Base-by-base conservation (phyloP, 2,113 vertebrate species). In the Poeciliopsis turrubarensis region DNA sequence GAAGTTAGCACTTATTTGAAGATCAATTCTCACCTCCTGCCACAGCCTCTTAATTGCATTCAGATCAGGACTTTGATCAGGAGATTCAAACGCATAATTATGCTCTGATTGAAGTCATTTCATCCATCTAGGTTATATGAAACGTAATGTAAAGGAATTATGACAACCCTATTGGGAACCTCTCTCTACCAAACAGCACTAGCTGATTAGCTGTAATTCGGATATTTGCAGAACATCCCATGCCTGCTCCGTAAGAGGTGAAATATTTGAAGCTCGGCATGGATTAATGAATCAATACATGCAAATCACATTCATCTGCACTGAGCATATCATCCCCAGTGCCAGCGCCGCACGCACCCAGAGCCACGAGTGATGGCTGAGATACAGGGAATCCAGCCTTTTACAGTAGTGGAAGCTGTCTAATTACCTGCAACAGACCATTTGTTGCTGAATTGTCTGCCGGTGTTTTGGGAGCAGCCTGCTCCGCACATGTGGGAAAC, bases 391-490 rank as follows among this genome's bases (percentile, higher is more conserved):
- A 34, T 78, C 70, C 8, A 0, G n/a, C 63, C 62, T 70, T n/a
- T 78, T 70, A 67, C 64, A 39, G 77, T n/a, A 68, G 71, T 5
- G 32, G 77, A 41, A 82, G 66, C 87, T 76, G 87, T 85, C 81
- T 83, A 86, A 89, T 89, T 83, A 87, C 78, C 73, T 77, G 70
- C 77, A 81, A 78, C 70, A 72, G 68, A 6, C 64, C 27, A 72
- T 87, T 87, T 79, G 69, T 80, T 41, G 47, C 64, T 57, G 68
- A 51, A 70, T 78, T 80, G 68, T 85, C 81, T 68, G 63, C 70
- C 26, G 37, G 73, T 61, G 73, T 31, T 72, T 74, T 41, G 34
- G 54, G 41, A 72, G 67, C 74, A 29, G 78, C 32, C 5, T 22
- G 14, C 66, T 31, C 64, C 11, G 70, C 83, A 81, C 61, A 80